Evolutionary conservation across 1,140 invertebrate species (phyloP).

Genomic region (Solen grandis): DNA sequence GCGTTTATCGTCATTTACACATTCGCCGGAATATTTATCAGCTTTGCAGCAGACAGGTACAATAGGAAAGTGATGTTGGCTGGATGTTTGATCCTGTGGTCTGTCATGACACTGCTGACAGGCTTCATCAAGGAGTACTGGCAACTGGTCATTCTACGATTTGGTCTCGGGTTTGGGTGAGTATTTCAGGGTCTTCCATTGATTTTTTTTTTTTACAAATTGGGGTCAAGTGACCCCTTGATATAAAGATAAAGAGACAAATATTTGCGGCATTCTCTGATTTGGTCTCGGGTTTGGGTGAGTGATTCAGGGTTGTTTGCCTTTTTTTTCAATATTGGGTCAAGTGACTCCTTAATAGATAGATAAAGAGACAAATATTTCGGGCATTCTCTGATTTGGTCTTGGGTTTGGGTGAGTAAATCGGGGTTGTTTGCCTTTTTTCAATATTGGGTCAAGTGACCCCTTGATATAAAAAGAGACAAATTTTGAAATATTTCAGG

Average conservation of each 20-base stretch:
- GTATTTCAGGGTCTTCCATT: conserved; percentile 55
- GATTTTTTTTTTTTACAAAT: not conserved
- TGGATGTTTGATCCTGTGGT: conserved; percentile 90
- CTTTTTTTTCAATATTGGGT: too few species aligned
- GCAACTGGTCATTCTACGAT: conserved; percentile 92
- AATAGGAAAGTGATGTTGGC: conserved; percentile 87
- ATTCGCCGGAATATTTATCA: conserved; percentile 90
- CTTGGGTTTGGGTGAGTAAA: conserved; percentile 92
- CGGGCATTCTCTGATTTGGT: conserved; percentile 91
- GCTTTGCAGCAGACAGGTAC: conserved; percentile 90
- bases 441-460: not conserved
- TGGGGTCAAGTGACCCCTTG: too few species aligned
- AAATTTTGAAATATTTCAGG: too few species aligned
- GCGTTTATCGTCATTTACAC: conserved; percentile 96
- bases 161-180: conserved; percentile 92
- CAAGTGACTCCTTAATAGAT: too few species aligned
- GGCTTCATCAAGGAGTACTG: conserved; percentile 93
- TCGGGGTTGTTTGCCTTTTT: not conserved
- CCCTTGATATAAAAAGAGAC: too few species aligned
- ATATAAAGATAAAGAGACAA: too few species aligned
- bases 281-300: conserved; percentile 93
- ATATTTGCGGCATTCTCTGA: conserved; percentile 89
- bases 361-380: too few species aligned
- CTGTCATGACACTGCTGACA: conserved; percentile 90
- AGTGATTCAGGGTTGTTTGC: conserved; percentile 62